phyloP scores from a whole-genome alignment of 2,113 vertebrate genomes.

The Triplophysa dalaica region DNA sequence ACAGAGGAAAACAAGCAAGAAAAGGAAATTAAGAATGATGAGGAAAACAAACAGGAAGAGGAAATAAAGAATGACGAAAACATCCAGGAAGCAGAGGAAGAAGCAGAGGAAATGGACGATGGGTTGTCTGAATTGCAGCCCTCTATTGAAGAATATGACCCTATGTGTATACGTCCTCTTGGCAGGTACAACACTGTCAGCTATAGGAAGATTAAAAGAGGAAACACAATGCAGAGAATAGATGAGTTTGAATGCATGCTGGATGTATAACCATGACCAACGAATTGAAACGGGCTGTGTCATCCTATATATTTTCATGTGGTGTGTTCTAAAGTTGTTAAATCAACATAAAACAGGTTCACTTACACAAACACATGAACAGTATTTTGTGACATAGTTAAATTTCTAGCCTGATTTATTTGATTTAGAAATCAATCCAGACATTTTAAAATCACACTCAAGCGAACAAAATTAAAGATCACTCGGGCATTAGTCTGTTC shows the following conservation, averaged over 20 bases:
- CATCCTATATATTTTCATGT: conserved; percentile 2
- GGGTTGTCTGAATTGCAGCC: conserved; percentile 32
- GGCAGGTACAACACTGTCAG: conserved; percentile 89
- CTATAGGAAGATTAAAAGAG: conserved; percentile 88
- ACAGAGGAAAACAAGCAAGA: neutral
- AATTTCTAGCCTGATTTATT: neutral
- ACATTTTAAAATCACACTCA: neutral
- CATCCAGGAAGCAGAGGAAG: neutral
- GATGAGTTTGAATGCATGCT: conserved; percentile 93
- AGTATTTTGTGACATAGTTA: neutral
- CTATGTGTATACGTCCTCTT: conserved; percentile 17
- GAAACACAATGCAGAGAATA: conserved; percentile 91
- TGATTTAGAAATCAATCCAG: neutral
- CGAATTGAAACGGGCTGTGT: neutral
- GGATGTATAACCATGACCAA: conserved; percentile 69
- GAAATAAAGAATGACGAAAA: neutral
- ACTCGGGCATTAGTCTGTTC: too few relatives aligned
- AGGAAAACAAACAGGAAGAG: neutral
- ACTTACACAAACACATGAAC: conserved; percentile 16
- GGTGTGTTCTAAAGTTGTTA: neutral
- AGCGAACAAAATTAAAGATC: too few relatives aligned
- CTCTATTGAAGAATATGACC: conserved; percentile 46
- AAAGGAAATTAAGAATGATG: neutral
- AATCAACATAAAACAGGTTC: neutral
- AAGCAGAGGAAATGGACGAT: conserved; percentile 50